phyloP scores from a whole-genome alignment of 2,797 vertebrate species.

The Mionectes olivaceus region DNA sequence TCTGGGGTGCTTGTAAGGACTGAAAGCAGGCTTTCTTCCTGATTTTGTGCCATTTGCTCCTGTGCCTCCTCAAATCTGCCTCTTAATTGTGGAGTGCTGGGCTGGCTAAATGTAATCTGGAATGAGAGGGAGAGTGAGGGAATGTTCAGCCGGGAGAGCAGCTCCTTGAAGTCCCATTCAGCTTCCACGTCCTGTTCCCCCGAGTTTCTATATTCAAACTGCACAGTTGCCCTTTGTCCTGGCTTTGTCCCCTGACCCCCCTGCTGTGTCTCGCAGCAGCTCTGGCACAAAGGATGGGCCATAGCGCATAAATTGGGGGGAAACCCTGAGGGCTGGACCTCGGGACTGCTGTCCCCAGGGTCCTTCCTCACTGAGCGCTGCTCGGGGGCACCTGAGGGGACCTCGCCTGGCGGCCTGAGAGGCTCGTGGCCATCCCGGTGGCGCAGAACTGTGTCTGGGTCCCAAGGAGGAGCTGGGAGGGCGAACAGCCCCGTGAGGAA shows the following conservation, averaged over 20 bases:
- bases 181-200: accelerated
- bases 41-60: background rate
- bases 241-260: background rate
- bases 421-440: accelerated
- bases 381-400: accelerated
- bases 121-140: background rate
- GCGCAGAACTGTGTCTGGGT: background rate
- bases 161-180: background rate
- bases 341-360: background rate
- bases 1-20: background rate
- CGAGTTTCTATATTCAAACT: background rate
- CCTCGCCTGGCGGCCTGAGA: accelerated
- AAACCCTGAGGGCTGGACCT: accelerated
- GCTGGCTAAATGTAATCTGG: background rate
- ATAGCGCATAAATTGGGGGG: accelerated
- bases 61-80: background rate
- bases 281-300: background rate
- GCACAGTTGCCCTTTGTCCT: background rate
- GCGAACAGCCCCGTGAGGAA: accelerated
- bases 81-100: background rate
- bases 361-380: background rate
- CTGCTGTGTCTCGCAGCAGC: background rate
- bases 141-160: background rate
- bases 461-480: background rate
- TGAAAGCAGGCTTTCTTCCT: background rate